Base-by-base conservation (phyloP, 2,888 invertebrate species). In the Sarcophaga subvicina region DNA sequence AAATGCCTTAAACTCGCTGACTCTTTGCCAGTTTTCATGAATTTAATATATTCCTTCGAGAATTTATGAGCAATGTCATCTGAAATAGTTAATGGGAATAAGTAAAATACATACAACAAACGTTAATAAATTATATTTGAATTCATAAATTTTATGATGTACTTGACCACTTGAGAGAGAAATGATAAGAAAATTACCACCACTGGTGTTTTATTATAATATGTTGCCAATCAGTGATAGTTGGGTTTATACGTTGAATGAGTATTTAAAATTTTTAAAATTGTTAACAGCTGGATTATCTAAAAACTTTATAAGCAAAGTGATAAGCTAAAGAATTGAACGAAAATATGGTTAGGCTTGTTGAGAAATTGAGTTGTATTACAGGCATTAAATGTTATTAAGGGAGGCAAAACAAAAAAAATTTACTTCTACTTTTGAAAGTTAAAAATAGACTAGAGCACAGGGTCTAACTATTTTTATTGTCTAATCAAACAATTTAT, bases 21-120 rank as follows among this genome's bases (percentile, higher is more conserved):
- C 67, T 91, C 90, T 4, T 90, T 54, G 4, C 92, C 92, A 5
- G 91, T 91, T 25, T 78, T 80, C 63, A 91, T 47, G 67, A 89
- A 93, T 75, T 90, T 87, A 6, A 90, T 73, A 83, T 91, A 92
- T 88, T 92, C 93, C 0, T 88, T 83, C 84, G 90, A 90, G 85
- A 92, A 91, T 88, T 90, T 89, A 3, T 87, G 78, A 11, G 92
- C 91, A 20, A 92, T 72, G n/a, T 90, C 89, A 82, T 89, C 93
- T 93, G 80, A 8, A 60, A 60, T 37, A 22, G 27, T 27, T 76
- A 49, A 71, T 60, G 20, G 10, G 8, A n/a, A 60, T 11, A 8
- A 70, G 25, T 27, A 60, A 60, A 70, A 49, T 12, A 22, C 22
- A 3, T 20, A 47, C 14, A 49, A 47, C 3, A 62, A 0, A 5